These are phyloP conservation scores for Drosophila parthenogenetica DNA, from an alignment of 2,888 invertebrate genomes.

Conservation along the genomic window DNA sequence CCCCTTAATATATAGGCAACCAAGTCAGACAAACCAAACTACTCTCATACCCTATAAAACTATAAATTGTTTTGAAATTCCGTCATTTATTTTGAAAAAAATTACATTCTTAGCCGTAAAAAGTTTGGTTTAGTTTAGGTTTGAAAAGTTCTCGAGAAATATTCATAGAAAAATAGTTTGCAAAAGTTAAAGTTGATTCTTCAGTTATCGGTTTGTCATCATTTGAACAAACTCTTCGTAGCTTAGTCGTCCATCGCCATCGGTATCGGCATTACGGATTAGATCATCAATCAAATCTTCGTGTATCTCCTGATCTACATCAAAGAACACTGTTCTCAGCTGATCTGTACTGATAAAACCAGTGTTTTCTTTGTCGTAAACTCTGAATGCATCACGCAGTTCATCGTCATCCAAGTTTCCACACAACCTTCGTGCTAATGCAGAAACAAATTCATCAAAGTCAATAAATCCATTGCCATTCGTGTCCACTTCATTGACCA, in stretches of 20 bases:
- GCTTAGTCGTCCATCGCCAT: conserved; percentile 96
- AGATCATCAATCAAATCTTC: conserved; percentile 99
- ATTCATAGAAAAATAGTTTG: not conserved
- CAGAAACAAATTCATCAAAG: conserved; percentile 98
- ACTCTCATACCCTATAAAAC: too few species aligned
- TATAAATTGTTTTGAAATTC: not conserved
- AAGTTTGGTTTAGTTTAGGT: not conserved
- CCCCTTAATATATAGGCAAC: too few species aligned
- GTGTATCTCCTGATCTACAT: conserved; percentile 97
- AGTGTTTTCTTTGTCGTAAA: conserved; percentile 98
- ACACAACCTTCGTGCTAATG: conserved; percentile 99
- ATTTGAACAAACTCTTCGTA: conserved; percentile 93
- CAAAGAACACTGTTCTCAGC: conserved; percentile 98
- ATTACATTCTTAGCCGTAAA: not conserved
- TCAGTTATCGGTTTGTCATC: conserved; percentile 86
- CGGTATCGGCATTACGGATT: conserved; percentile 98
- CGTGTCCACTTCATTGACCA: conserved; percentile 98
- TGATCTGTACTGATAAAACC: conserved; percentile 98
- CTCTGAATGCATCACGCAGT: conserved; percentile 87
- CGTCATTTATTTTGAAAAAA: not conserved
- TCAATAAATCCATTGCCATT: conserved; percentile 93
- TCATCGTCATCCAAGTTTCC: conserved; percentile 99
- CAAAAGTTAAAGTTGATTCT: too few species aligned
- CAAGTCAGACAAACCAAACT: too few species aligned
- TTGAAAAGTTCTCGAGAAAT: not conserved